Percentiles rank a stretch among this genome's conserved stretches.
These are phyloP conservation scores for Lasioglossum albipes DNA, from an alignment of 1,140 invertebrate species.

Conservation along the genomic window DNA sequence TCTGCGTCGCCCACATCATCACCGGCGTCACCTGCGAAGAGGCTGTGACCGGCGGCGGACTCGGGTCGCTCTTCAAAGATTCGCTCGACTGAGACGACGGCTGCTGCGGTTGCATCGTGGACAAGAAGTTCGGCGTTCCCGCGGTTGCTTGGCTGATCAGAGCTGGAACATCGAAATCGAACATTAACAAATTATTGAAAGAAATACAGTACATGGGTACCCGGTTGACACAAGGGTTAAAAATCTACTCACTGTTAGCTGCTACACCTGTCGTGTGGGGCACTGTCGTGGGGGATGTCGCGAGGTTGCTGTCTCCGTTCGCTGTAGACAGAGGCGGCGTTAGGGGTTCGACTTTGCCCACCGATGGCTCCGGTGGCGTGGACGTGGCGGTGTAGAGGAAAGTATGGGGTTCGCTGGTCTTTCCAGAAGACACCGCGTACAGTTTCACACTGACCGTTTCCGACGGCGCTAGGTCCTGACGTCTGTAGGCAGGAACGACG, in stretches of 20 bases:
- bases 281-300: conserved; percentile 54
- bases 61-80: conserved; percentile 73
- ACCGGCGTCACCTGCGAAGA: conserved; percentile 66
- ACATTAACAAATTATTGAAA: too few relatives aligned
- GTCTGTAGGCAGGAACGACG: conserved; percentile 89
- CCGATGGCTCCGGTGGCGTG: conserved; percentile 65
- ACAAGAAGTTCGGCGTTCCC: conserved; percentile 67
- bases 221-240: too few relatives aligned
- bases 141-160: conserved; percentile 64
- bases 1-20: conserved; percentile 74
- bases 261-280: conserved; percentile 56
- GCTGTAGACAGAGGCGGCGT: conserved; percentile 45
- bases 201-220: too few relatives aligned
- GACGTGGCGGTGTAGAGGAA: conserved; percentile 89
- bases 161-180: conserved; percentile 50
- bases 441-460: conserved; percentile 88
- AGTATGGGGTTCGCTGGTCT: conserved; percentile 91
- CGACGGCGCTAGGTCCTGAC: conserved; percentile 80
- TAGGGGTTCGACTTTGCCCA: conserved; percentile 70
- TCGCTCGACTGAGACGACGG: conserved; percentile 56
- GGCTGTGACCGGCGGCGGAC: conserved; percentile 67
- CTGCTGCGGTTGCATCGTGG: conserved; percentile 62
- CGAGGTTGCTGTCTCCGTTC: conserved; percentile 82
- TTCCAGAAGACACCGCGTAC: conserved; percentile 91
- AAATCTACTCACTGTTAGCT: conserved; percentile 53